A percentile compares a stretch with the other conserved stretches of the same genome.
These are phyloP conservation scores for Lates japonicus DNA, from an alignment of 2,797 vertebrate genomes.

Conservation along the genomic window DNA sequence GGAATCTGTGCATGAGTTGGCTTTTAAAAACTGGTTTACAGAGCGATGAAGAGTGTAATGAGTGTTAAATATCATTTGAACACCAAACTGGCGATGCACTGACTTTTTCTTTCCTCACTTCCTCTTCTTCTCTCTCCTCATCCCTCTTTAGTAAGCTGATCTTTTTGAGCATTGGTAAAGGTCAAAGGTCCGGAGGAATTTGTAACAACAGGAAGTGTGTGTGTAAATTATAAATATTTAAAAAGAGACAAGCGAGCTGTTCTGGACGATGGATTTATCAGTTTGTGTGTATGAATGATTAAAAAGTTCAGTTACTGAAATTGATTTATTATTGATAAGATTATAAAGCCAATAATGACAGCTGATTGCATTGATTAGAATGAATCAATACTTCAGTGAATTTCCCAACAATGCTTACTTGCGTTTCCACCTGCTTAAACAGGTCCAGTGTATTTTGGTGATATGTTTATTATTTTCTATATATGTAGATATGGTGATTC, in stretches of 20 bases:
- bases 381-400: too few relatives aligned
- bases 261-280: constrained; percentile 24
- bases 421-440: neutral
- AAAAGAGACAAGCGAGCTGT: constrained; percentile 34
- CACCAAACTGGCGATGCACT: too few relatives aligned
- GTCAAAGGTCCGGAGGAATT: constrained; percentile 60
- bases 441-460: neutral
- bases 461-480: neutral
- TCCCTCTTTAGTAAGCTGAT: constrained; percentile 39
- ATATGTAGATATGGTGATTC: constrained; percentile 90
- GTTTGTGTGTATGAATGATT: constrained; percentile 31
- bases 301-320: constrained; percentile 46
- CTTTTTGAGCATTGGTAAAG: constrained; percentile 28
- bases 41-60: too few relatives aligned
- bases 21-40: too few relatives aligned
- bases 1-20: too few relatives aligned
- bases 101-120: neutral
- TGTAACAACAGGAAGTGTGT: constrained; percentile 58
- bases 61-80: too few relatives aligned
- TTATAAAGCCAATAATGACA: constrained; percentile 67
- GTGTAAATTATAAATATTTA: constrained; percentile 67
- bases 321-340: constrained; percentile 77
- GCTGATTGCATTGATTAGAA: constrained; percentile 74
- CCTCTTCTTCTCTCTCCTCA: too few relatives aligned
- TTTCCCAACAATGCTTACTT: constrained; percentile 46